A percentile compares a stretch with the other conserved stretches of the same genome.
Conservation (phyloP, 92 coral and sea anemone genomes). For the Paramuricea clavata region DNA sequence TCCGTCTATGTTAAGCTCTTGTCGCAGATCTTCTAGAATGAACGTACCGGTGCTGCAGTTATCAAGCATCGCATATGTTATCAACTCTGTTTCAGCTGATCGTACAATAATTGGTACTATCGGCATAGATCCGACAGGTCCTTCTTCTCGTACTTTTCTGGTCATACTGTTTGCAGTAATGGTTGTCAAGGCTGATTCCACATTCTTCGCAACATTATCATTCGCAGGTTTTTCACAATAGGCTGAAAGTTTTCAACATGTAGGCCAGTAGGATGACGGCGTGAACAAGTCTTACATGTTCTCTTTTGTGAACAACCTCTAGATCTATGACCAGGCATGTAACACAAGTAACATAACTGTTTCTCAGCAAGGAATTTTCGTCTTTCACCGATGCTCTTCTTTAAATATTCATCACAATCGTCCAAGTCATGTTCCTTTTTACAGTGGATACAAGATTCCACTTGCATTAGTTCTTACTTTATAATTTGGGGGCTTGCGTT, state of each 20-base stretch:
- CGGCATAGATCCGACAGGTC: not conserved
- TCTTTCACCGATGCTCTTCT: slow-evolving; percentile 19
- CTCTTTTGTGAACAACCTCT: slow-evolving; percentile 48
- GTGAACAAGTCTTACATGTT: slow-evolving; percentile 19
- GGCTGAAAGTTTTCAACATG: not conserved
- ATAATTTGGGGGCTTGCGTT: not conserved
- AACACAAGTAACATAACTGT: slow-evolving; percentile 46
- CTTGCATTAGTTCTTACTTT: slow-evolving; percentile 11
- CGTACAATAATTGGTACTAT: too few species aligned
- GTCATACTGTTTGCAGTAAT: not conserved
- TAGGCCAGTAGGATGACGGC: slow-evolving; percentile 1
- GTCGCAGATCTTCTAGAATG: too few species aligned
- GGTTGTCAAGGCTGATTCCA: slow-evolving; percentile 1
- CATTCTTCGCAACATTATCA: not conserved
- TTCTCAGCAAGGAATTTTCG: slow-evolving; percentile 31
- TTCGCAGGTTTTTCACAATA: not conserved
- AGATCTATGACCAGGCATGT: slow-evolving; percentile 42
- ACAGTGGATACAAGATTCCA: slow-evolving; percentile 21
- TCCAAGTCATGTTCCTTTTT: slow-evolving; percentile 40
- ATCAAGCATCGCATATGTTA: slow-evolving; percentile 21
- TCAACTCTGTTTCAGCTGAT: not conserved
- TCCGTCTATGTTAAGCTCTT: slow-evolving; percentile 20
- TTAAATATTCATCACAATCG: slow-evolving; percentile 34
- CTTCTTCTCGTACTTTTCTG: not conserved
- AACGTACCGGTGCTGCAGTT: too few species aligned